Conservation (phyloP, 2,113 vertebrate genomes). For the Dicentrarchus labrax region DNA sequence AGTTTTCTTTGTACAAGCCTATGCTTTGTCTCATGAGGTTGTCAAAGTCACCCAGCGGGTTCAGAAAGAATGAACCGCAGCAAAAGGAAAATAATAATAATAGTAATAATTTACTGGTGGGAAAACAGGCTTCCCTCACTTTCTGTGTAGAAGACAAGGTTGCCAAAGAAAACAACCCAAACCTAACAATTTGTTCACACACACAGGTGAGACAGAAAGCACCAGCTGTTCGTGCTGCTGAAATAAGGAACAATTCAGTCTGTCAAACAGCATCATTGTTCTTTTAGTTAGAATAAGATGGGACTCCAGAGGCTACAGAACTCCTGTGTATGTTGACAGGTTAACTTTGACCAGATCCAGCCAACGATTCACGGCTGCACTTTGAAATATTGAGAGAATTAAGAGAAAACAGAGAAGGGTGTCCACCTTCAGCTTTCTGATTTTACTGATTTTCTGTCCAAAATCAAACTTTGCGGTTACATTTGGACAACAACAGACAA, state of each 20-base stretch:
- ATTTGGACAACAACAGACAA: neutral
- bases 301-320: neutral
- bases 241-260: constrained; percentile 5
- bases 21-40: constrained; percentile 31
- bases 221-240: neutral
- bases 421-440: neutral
- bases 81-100: constrained; percentile 1
- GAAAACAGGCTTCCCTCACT: constrained; percentile 27
- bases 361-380: neutral
- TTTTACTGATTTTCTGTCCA: neutral
- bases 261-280: neutral
- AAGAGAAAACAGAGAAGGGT: neutral
- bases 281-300: neutral
- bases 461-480: neutral
- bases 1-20: neutral
- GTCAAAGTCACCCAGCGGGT: constrained; percentile 47
- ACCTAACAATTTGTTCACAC: constrained; percentile 9
- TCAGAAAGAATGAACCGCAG: constrained; percentile 37
- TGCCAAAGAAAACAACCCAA: constrained; percentile 33
- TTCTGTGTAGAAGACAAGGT: constrained; percentile 22
- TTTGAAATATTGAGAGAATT: neutral
- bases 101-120: constrained; percentile 28
- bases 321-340: neutral
- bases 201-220: constrained; percentile 26
- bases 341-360: neutral